Base-by-base conservation (phyloP, 2,888 invertebrate genomes). In the Sarcophaga carnaria region DNA sequence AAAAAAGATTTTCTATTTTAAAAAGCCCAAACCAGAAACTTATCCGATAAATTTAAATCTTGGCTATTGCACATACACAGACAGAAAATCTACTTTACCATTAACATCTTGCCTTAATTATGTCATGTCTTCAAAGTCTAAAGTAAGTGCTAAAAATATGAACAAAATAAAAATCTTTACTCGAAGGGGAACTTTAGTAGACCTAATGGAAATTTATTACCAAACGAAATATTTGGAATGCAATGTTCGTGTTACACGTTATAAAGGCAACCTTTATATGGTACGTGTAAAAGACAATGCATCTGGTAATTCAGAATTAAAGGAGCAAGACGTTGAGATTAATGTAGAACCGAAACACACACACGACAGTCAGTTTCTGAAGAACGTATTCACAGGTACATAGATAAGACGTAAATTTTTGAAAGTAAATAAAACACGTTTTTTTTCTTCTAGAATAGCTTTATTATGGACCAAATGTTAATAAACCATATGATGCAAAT, bases 41-140 rank as follows among this genome's bases (percentile, higher is more conserved):
- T 74, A 67, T 47, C 72, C 72, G 10, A 59, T 80, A 4, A 60
- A 80, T 74, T 47, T 80, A 22, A 80, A 80, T 59, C n/a, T 59
- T 11, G 74, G 74, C 14, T 60, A 67, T 47, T 2, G 6, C 4
- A 70, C 59, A 54, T 59, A 17, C 11, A n/a, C n/a, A 0, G 3
- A 20, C 6, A 14, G 62, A 17, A n/a, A 62, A 8, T 20, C 3
- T 0, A 54, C 54, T 54, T 0, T 10, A 37, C 37, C 22, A 3
- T 10, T 62, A 17, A 10, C 62, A 45, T 22, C 6, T 22, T 47
- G 4, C 62, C 54, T 78, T 10, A 47, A 60, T 0, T 70, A 69
- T 63, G 63, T 22, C 2, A 69, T 78, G 78, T 22, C 71, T 0
- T 37, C 10, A 17, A 4, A 45, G 59, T 5, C 4, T 10, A 12